These are phyloP conservation scores for Perca schrenkii DNA, from an alignment of 2,113 vertebrate species.

Conservation along the genomic window DNA sequence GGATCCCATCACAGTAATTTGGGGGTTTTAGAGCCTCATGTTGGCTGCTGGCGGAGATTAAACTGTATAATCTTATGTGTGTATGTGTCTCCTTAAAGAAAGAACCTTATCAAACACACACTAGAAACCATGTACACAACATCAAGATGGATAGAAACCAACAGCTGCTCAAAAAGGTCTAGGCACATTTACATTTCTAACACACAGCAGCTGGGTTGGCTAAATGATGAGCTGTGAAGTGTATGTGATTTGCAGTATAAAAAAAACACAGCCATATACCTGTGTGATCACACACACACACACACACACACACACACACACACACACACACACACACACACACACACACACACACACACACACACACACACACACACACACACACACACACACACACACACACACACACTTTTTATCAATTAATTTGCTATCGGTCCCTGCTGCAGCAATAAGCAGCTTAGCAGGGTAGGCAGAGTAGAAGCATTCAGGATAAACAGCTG, in stretches of 20 bases:
- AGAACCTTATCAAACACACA: not conserved
- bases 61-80: not conserved
- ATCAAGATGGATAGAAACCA: not conserved
- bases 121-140: not conserved
- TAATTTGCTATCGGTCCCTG: not conserved
- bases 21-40: not conserved
- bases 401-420: constrained; percentile 1
- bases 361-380: too few species aligned
- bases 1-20: not conserved
- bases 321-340: too few species aligned
- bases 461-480: not conserved
- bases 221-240: not conserved
- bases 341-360: not conserved
- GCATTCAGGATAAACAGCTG: constrained; percentile 24
- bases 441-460: constrained; percentile 47
- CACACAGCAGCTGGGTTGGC: not conserved
- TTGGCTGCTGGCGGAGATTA: not conserved
- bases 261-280: too few species aligned
- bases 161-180: too few species aligned
- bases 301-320: too few species aligned
- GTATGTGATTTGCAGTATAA: not conserved
- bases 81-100: not conserved
- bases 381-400: not conserved
- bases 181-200: too few species aligned
- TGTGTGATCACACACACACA: too few species aligned